A percentile compares a stretch with the other conserved stretches of the same genome.
phyloP scores from a whole-genome alignment of 2,797 vertebrate genomes.

The Bradypodion ventrale region DNA sequence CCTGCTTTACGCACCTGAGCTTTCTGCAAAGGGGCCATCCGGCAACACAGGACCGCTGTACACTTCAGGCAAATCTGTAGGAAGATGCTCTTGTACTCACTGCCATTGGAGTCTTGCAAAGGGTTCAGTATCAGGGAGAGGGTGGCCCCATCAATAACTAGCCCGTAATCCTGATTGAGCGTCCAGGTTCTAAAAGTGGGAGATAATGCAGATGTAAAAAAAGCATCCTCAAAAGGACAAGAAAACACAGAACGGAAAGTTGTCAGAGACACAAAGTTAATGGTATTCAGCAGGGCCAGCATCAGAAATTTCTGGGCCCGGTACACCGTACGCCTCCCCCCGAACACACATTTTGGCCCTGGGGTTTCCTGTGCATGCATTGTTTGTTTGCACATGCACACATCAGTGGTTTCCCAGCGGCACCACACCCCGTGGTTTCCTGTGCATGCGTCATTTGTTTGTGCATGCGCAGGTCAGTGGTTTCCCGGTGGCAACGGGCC shows the following conservation, averaged over 20 bases:
- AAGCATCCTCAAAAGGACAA: background rate
- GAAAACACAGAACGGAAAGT: background rate
- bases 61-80: constrained; percentile 95
- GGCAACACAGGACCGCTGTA: constrained; percentile 92
- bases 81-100: constrained; percentile 89
- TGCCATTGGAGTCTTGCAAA: constrained; percentile 81
- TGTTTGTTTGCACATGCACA: too few species aligned
- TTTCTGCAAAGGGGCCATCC: constrained; percentile 97
- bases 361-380: too few species aligned
- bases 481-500: too few species aligned
- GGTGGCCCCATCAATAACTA: constrained; percentile 93
- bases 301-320: too few species aligned
- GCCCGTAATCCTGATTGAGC: constrained; percentile 86
- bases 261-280: too few species aligned
- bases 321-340: too few species aligned
- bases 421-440: too few species aligned
- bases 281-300: too few species aligned
- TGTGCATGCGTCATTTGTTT: too few species aligned
- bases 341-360: too few species aligned
- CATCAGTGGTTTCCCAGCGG: too few species aligned
- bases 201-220: background rate
- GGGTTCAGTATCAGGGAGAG: constrained; percentile 91
- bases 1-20: constrained; percentile 82
- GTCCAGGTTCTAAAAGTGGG: constrained; percentile 84
- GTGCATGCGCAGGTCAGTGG: too few species aligned